Conservation (phyloP, 1,140 invertebrate genomes). For the Microplitis mediator region DNA sequence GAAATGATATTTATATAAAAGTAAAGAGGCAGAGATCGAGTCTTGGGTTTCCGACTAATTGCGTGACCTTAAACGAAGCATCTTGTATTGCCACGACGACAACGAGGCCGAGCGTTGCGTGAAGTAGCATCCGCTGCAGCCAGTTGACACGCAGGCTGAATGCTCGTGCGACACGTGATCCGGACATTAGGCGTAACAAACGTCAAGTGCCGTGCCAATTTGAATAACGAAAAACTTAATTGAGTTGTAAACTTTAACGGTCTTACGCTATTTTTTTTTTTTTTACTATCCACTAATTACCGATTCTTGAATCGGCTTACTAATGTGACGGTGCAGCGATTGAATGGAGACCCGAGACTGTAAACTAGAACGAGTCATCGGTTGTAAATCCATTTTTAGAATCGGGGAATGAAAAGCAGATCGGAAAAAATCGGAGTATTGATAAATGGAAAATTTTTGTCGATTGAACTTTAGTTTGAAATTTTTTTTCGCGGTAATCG, state of each 20-base stretch:
- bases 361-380: too few relatives aligned
- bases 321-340: too few relatives aligned
- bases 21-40: not conserved
- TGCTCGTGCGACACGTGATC: slow-evolving; percentile 32
- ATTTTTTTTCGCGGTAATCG: too few relatives aligned
- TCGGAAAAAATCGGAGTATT: too few relatives aligned
- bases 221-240: slow-evolving; percentile 20
- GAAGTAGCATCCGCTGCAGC: slow-evolving; percentile 32
- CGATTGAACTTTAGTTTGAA: too few relatives aligned
- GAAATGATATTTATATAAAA: not conserved
- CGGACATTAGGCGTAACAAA: slow-evolving; percentile 31
- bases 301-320: too few relatives aligned
- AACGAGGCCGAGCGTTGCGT: slow-evolving; percentile 32
- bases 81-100: slow-evolving; percentile 28
- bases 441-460: too few relatives aligned
- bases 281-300: not conserved
- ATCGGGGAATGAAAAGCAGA: too few relatives aligned
- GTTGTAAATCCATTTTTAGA: too few relatives aligned
- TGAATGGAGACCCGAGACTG: too few relatives aligned
- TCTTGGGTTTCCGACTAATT: slow-evolving; percentile 32
- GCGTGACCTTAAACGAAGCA: slow-evolving; percentile 33
- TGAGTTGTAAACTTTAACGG: slow-evolving; percentile 9
- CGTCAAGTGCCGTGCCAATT: slow-evolving; percentile 16
- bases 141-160: slow-evolving; percentile 30
- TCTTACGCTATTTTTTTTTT: not conserved